Conservation (phyloP, 1,140 invertebrate genomes). For the Achroia grisella region DNA sequence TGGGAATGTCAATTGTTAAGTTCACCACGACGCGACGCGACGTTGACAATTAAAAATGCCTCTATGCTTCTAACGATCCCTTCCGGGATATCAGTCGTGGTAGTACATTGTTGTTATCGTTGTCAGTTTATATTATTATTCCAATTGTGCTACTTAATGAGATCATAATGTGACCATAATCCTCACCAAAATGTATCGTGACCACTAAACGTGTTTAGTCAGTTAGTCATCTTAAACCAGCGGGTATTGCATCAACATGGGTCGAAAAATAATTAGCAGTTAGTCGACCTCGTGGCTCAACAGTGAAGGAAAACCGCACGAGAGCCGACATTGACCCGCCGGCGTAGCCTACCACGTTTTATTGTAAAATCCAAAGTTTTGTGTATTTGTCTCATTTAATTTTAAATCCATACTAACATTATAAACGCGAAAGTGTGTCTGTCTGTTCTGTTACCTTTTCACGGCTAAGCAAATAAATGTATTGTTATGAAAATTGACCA, state of each 20-base stretch:
- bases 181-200: constrained; percentile 23
- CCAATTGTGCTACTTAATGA: background rate
- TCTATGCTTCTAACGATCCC: no score
- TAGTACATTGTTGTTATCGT: no score
- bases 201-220: constrained; percentile 34
- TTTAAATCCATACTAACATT: no score
- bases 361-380: constrained; percentile 8
- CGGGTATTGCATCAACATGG: constrained; percentile 35
- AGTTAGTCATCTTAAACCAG: constrained; percentile 17
- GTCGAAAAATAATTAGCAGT: constrained; percentile 62
- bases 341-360: constrained; percentile 2
- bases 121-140: background rate
- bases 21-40: no score
- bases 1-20: no score
- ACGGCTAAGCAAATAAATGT: no score
- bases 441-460: no score
- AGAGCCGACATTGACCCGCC: constrained; percentile 38
- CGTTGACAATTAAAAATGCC: no score
- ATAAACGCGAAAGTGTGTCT: no score
- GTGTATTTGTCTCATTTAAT: constrained; percentile 6
- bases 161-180: background rate
- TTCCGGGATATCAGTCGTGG: no score
- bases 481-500: no score
- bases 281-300: constrained; percentile 34
- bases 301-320: constrained; percentile 39